Evolutionary conservation across 2,797 vertebrate genomes (phyloP).

Genomic region (Premnoplex brunnescens): DNA sequence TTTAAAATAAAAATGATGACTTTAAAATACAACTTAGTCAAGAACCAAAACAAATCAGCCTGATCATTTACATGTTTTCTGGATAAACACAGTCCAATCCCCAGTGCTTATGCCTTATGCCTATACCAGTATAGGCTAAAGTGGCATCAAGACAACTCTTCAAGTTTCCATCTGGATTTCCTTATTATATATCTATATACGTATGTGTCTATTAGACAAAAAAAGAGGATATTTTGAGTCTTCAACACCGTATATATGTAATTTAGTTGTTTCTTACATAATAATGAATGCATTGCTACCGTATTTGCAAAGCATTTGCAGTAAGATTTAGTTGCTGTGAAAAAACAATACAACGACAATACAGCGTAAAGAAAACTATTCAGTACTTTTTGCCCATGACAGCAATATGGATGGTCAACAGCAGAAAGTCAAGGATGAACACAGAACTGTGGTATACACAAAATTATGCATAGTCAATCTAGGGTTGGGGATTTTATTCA

Average conservation of each 20-base stretch:
- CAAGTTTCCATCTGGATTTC: not conserved
- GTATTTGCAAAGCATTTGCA: not conserved
- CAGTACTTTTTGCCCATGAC: not conserved
- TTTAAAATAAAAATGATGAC: rapidly evolving
- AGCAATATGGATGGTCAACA: not conserved
- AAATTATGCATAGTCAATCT: not conserved
- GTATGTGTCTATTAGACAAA: not conserved
- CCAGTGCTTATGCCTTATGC: not conserved
- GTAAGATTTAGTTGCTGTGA: not conserved
- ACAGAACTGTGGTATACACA: not conserved
- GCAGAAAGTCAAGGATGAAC: not conserved
- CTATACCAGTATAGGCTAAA: not conserved
- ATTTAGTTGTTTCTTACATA: not conserved
- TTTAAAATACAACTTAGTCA: not conserved
- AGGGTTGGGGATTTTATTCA: not conserved
- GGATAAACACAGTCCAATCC: not conserved
- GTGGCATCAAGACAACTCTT: not conserved
- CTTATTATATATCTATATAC: not conserved
- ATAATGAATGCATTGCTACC: not conserved
- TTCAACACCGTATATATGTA: not conserved
- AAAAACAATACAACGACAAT: not conserved
- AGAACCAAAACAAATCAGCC: not conserved
- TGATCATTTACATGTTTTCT: not conserved
- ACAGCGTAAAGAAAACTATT: not conserved
- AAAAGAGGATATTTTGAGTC: not conserved